Evolutionary conservation across 2,113 vertebrate species (phyloP).

Genomic region (Arenaria interpres): DNA sequence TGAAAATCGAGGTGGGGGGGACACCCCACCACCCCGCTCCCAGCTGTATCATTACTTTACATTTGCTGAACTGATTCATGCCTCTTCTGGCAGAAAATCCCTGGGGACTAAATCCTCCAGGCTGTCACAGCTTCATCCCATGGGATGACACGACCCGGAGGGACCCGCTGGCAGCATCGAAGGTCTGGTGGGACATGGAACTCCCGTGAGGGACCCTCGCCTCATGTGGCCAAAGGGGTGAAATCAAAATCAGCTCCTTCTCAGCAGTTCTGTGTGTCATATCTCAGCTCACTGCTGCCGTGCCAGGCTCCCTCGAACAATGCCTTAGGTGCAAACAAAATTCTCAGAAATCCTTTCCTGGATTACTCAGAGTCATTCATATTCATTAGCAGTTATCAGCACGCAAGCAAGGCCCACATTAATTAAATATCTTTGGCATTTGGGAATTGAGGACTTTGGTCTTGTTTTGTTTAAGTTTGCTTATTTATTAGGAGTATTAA

Average conservation of each 20-base stretch:
- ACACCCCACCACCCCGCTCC: not conserved
- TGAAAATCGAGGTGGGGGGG: fast-evolving
- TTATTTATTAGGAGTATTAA: slow-evolving; percentile 11
- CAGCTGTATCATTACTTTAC: not conserved
- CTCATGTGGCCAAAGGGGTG: not conserved
- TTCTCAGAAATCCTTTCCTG: slow-evolving; percentile 49
- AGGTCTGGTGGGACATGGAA: not conserved
- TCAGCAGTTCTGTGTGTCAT: not conserved
- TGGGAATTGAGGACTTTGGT: slow-evolving; percentile 33
- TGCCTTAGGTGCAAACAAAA: slow-evolving; percentile 57
- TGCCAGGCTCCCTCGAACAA: not conserved
- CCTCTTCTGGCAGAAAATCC: not conserved
- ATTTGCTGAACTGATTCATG: not conserved
- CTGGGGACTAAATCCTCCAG: not conserved
- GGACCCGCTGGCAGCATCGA: not conserved
- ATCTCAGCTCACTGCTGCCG: not conserved
- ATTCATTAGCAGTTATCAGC: slow-evolving; percentile 64
- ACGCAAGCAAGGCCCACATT: slow-evolving; percentile 22
- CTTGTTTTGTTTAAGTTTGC: slow-evolving; percentile 40
- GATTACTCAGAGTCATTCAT: slow-evolving; percentile 56
- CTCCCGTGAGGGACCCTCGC: not conserved
- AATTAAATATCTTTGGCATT: slow-evolving; percentile 58
- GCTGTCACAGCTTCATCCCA: not conserved
- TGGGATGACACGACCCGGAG: not conserved
- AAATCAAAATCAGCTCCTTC: not conserved